Evolutionary conservation across 2,797 vertebrate species (phyloP), one percentile per base, ranked within the genome.

Genomic region (Staurois parvus): DNA sequence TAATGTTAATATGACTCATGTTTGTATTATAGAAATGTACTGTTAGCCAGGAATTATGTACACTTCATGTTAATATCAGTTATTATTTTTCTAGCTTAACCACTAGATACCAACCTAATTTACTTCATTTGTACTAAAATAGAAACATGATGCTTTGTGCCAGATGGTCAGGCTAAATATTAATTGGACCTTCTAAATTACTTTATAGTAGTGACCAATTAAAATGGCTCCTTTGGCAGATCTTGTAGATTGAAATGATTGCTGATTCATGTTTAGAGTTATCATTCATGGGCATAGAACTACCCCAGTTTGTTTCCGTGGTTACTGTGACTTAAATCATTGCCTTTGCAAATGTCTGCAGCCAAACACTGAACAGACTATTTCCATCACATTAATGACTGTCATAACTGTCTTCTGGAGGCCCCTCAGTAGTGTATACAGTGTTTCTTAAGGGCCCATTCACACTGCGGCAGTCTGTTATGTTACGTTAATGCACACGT

Each of bases 161-260:
- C 84, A 80, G 72, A 85, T 80, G 83, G 69, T 67, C 19, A 37
- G 69, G 29, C 30, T 75, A 26, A 74, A 28, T 80, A 74, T 56
- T 67, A 79, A 79, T 79, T 79, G 17, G 26, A 73, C 73, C 17
- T 45, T 45, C 10, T 45, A 37, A 45, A 85, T 68, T 45, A 37
- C 21, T 30, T 66, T 79, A 13, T 64, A 30, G 62, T 74, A 28
- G 56, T 52, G 76, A 85, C 76, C 75, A 84, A 70, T 77, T 78
- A 84, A 72, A 68, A 48, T 15, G 40, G 21, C 26, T 34, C 83
- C 29, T 85, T 73, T 34, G 73, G 83, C 77, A 74, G 48, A 74
- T 64, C 62, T 76, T 42, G 37, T n/a, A 59, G 72, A 29, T 11
- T 73, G 2, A 69, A 59, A 30, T 69, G 17, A 28, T 62, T 85